Base-by-base conservation (phyloP, 37 sponge, comb jelly and placozoan genomes). In the Oopsacas minuta region DNA sequence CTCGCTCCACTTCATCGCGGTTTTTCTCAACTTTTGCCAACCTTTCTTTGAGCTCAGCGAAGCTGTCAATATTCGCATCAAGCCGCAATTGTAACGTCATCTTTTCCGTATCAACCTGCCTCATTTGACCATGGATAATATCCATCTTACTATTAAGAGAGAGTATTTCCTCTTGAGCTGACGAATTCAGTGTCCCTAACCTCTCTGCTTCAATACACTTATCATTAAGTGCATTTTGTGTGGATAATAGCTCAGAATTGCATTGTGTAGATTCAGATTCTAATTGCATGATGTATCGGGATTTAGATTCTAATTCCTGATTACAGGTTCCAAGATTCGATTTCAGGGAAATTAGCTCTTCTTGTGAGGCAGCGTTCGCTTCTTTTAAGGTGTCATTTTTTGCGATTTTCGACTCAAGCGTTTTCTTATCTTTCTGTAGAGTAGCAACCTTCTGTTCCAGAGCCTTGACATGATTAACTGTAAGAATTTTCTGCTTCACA, bases 1-100 rank as follows among this genome's bases (percentile, higher is more conserved):
- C 22, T 5, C 22, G 75, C 28, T 61, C 75, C 5, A 12, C 30
- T n/a, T 61, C 28, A 61, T 61, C 75, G 75, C 75, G 75, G 30
- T 34, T 61, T 61, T 61, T 61, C 75, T 61, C 75, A 61, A 61
- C 75, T 12, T n/a, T 34, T 32, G 22, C 22, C 75, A 61, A 12
- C 30, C 28, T 61, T n/a, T 61, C 75, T 61, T 61, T 61, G 32
- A 61, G 75, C 22, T 61, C 22, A 61, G 75, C 20, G 22, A 25
- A 61, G 30, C 75, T 61, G 75, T 61, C 75, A 61, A 61, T 61
- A n/a, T 61, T 61, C 75, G 75, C 75, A n/a, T 61, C 75, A 5
- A 61, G 20, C 28, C 75, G 22, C 75, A 61, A 10, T 61, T 61
- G 75, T n/a, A 61, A 34, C 7, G 75, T n/a, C 28, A 61, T 25